Evolutionary conservation across 2,113 vertebrate genomes (phyloP), one percentile per base, ranked within the genome.

Genomic region (Acrocephalus arundinaceus): DNA sequence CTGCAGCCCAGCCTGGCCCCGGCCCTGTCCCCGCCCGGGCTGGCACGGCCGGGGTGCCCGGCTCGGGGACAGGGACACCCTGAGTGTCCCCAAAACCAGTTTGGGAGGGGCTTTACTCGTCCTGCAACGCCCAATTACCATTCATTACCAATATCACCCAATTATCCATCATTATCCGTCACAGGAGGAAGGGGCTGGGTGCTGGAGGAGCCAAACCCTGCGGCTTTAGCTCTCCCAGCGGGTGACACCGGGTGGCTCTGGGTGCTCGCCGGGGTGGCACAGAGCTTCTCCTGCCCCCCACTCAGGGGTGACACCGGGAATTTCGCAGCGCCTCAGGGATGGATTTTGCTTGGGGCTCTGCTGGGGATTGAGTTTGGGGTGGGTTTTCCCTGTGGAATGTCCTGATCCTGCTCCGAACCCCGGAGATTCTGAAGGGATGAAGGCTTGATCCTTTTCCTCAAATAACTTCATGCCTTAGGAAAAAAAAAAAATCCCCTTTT

Each of bases 61-160:
- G 67, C 51, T 70, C 0, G 6, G 65, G 39, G 77, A 25, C 2
- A 16, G n/a, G 28, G 15, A 48, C 78, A 51, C 61, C 14, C 14
- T 0, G 1, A 2, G 2, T 48, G 61, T 89, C 37, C 82, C 70
- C 19, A 10, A 10, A 13, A 5, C 2, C 0, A 5, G 5, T 13
- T 11, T 11, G 31, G 41, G 82, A 78, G 37, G 51, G 21, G 23
- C 5, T 76, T 49, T 63, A 52, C 61, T 37, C 2, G 1, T 15
- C 20, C 23, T 3, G 12, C 2, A 4, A 0, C 4, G 0, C 33
- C 12, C 35, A 15, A 1, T 16, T 10, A 25, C 27, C 77, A 39
- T 39, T 39, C 37, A 39, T 39, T 39, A 39, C 11, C 37, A 39
- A 39, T 39, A 39, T 39, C 37, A 39, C 37, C 37, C 37, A 39